Conservation (phyloP, 2,797 vertebrate species). For the Saxicola maurus region DNA sequence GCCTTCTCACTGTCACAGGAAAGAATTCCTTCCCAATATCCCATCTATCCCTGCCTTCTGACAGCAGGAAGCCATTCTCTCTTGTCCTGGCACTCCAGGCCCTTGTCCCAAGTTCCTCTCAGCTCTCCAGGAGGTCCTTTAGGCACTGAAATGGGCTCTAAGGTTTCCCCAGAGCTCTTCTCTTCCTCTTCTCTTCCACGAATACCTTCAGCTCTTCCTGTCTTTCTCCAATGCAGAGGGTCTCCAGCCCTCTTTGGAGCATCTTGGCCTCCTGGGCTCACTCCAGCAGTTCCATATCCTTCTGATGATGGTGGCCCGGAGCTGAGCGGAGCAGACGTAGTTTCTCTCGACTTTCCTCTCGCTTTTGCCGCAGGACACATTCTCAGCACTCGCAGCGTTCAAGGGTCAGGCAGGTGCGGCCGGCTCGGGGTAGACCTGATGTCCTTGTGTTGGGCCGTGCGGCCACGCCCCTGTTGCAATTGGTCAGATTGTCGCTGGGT, state of each 20-base stretch:
- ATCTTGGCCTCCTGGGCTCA: neutral
- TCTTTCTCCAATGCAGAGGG: neutral
- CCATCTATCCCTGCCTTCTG: neutral
- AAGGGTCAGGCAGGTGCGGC: fast-evolving
- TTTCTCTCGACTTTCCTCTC: fast-evolving
- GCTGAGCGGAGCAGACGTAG: neutral
- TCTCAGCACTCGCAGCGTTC: fast-evolving
- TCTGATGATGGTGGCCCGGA: neutral
- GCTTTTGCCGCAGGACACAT: fast-evolving
- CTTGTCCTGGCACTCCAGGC: too few relatives aligned
- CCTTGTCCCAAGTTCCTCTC: neutral
- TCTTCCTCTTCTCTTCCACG: neutral
- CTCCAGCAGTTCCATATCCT: neutral
- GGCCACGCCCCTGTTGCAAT: fast-evolving
- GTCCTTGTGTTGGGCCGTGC: fast-evolving
- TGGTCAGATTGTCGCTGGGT: fast-evolving
- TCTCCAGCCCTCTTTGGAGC: neutral
- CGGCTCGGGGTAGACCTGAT: neutral
- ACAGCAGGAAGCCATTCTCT: neutral
- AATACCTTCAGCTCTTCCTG: neutral
- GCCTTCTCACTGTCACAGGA: neutral
- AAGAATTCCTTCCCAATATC: neutral
- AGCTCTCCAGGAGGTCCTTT: neutral
- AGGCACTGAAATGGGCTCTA: neutral
- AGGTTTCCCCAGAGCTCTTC: neutral